Percentiles rank a stretch among this genome's conserved stretches.
phyloP scores from a whole-genome alignment of 2,113 vertebrate species.

The Gasterosteus aculeatus region DNA sequence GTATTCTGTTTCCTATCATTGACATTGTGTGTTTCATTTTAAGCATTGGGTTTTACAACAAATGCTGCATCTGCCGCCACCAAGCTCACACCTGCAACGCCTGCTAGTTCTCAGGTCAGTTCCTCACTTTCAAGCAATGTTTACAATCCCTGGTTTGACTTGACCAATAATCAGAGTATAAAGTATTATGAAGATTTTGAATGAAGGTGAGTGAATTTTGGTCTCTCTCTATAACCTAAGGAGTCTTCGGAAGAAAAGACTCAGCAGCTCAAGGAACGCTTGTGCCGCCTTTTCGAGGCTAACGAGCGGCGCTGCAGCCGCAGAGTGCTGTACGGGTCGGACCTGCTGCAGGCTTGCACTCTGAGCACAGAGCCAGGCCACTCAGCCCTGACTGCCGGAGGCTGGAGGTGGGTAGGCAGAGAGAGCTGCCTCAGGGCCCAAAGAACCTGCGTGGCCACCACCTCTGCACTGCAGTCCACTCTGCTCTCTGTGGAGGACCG shows the following conservation, averaged over 20 bases:
- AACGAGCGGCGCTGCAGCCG: slow-evolving; percentile 90
- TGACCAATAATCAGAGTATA: not conserved
- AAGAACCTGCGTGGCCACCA: slow-evolving; percentile 65
- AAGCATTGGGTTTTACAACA: slow-evolving; percentile 48
- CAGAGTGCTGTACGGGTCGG: slow-evolving; percentile 88
- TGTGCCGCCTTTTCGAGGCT: slow-evolving; percentile 84
- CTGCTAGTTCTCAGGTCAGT: slow-evolving; percentile 68
- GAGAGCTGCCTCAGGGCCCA: slow-evolving; percentile 79
- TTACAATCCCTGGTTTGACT: not conserved
- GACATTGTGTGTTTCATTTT: slow-evolving; percentile 14
- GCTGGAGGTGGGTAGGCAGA: slow-evolving; percentile 85
- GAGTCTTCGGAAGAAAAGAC: slow-evolving; percentile 88
- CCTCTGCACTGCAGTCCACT: slow-evolving; percentile 75
- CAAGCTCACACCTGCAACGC: slow-evolving; percentile 54
- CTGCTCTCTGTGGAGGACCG: slow-evolving; percentile 75
- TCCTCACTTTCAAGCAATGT: not conserved
- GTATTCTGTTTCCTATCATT: not conserved
- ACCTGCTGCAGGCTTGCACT: slow-evolving; percentile 85
- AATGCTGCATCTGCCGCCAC: slow-evolving; percentile 63
- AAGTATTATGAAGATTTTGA: not conserved
- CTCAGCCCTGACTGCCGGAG: slow-evolving; percentile 54
- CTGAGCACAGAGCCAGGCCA: slow-evolving; percentile 66
- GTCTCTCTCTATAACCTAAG: slow-evolving; percentile 62
- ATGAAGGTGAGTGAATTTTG: not conserved
- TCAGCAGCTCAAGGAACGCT: slow-evolving; percentile 86